Conservation (phyloP, 2,888 invertebrate genomes). For the Patella depressa region DNA sequence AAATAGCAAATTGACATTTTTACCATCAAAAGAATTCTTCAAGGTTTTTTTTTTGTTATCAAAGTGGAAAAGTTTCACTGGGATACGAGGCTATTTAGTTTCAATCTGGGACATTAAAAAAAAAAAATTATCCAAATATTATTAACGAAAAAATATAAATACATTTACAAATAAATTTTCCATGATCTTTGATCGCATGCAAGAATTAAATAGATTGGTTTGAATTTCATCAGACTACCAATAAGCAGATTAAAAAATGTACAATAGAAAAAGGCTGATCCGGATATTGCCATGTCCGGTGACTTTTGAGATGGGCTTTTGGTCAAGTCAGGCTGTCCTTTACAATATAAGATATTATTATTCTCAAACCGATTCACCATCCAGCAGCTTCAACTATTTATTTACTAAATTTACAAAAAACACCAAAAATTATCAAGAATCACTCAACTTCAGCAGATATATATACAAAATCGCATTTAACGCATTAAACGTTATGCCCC, state of each 20-base stretch:
- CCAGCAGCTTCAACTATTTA: background rate
- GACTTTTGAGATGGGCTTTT: background rate
- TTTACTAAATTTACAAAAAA: constrained; percentile 12
- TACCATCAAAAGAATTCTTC: no score
- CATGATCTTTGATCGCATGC: constrained; percentile 38
- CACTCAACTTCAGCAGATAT: constrained; percentile 10
- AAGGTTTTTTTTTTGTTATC: no score
- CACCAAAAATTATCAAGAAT: constrained; percentile 9
- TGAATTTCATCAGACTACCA: background rate
- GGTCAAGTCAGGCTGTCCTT: constrained; percentile 5
- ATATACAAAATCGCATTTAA: constrained; percentile 5
- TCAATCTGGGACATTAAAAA: constrained; percentile 6
- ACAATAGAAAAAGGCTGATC: constrained; percentile 14
- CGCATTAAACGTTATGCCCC: background rate
- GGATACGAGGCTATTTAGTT: no score
- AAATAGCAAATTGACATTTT: no score
- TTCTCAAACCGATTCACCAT: constrained; percentile 7
- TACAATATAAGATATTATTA: background rate
- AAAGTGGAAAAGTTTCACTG: no score
- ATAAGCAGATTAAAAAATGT: constrained; percentile 6
- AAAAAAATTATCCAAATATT: constrained; percentile 3
- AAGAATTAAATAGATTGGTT: constrained; percentile 9
- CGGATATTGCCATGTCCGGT: constrained; percentile 10
- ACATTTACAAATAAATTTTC: constrained; percentile 31
- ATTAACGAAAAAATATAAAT: constrained; percentile 33